phyloP scores from a whole-genome alignment of 2,797 vertebrate genomes.

The Molossus alvarezi region DNA sequence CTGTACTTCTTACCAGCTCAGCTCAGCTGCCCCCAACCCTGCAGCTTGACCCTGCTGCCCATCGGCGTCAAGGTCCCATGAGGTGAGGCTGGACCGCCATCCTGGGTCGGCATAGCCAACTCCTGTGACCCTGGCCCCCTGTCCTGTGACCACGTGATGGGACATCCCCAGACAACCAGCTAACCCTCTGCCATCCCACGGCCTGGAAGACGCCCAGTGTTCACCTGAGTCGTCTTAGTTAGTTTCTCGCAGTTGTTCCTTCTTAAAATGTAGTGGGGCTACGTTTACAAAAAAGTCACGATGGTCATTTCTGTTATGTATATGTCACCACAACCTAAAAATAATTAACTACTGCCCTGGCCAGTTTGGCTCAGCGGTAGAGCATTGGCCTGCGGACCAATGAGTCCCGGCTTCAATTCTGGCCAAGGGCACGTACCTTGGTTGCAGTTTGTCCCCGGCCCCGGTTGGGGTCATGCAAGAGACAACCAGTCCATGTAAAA shows the following conservation, averaged over 20 bases:
- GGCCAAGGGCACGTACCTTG: too few relatives aligned
- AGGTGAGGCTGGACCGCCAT: neutral
- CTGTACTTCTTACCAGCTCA: neutral
- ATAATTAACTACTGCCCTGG: neutral
- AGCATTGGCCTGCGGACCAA: too few relatives aligned
- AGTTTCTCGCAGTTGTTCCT: neutral
- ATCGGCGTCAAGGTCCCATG: accelerated
- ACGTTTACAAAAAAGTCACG: neutral
- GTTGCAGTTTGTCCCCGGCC: too few relatives aligned
- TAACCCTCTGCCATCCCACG: neutral
- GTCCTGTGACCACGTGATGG: neutral
- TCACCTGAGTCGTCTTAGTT: too few relatives aligned
- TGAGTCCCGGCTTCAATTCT: too few relatives aligned
- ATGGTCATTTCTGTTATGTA: neutral
- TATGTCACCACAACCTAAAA: neutral
- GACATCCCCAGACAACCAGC: neutral
- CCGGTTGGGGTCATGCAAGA: too few relatives aligned
- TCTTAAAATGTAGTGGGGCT: neutral
- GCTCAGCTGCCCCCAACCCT: neutral
- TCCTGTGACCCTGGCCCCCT: neutral
- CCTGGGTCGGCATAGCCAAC: neutral
- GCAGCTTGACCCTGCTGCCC: neutral
- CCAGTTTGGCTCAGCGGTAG: too few relatives aligned
- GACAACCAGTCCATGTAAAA: too few relatives aligned
- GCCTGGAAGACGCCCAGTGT: neutral